A percentile compares a stretch with the other conserved stretches of the same genome.
These are phyloP conservation scores for Marmota monax DNA, from an alignment of 2,113 vertebrate genomes.

Conservation along the genomic window DNA sequence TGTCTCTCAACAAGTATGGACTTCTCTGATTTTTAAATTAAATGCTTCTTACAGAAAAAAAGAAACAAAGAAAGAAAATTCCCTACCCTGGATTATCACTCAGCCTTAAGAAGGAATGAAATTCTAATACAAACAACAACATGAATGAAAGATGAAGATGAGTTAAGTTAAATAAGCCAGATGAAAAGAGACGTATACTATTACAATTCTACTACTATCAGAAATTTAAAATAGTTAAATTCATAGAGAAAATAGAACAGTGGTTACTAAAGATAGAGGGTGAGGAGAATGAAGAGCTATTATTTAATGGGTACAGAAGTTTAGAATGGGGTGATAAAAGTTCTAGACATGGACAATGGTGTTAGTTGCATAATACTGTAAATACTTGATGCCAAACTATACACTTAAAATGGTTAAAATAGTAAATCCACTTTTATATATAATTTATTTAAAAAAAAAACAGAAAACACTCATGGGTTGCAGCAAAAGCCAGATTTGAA, in stretches of 20 bases:
- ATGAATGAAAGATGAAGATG: neutral
- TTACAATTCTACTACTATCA: neutral
- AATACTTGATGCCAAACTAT: neutral
- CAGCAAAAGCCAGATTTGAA: neutral
- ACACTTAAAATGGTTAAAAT: neutral
- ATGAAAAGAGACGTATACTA: neutral
- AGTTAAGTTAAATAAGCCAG: neutral
- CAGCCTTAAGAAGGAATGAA: slow-evolving; percentile 15
- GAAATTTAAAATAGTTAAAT: neutral
- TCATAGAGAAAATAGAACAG: neutral
- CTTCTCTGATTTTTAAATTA: slow-evolving; percentile 14
- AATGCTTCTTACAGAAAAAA: neutral
- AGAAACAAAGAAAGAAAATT: no score
- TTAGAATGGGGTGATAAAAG: neutral
- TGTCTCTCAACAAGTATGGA: neutral
- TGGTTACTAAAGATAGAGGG: neutral
- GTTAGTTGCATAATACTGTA: neutral
- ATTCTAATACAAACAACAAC: neutral
- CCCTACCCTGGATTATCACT: neutral
- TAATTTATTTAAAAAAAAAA: neutral
- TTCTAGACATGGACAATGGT: neutral
- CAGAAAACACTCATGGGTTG: neutral
- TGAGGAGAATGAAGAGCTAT: neutral
- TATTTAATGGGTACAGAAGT: neutral
- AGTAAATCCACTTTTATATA: neutral